Evolutionary conservation across 2,113 vertebrate genomes (phyloP).

Genomic region (Muscicapa adusta): DNA sequence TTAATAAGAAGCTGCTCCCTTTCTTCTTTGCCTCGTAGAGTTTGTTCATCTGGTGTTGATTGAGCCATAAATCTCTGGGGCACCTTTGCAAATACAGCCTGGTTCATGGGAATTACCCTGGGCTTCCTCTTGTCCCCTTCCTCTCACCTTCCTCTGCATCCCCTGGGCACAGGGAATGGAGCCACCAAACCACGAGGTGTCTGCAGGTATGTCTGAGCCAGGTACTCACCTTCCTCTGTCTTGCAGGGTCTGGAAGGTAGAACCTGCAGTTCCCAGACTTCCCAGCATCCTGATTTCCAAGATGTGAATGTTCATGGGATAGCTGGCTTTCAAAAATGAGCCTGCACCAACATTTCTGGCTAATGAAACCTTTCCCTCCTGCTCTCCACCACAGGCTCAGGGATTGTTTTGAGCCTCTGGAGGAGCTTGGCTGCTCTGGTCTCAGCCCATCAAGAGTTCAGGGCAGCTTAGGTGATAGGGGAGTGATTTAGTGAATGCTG

Average conservation of each 20-base stretch:
- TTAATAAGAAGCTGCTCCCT: conserved; percentile 37
- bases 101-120: not conserved
- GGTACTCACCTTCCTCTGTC: fast-evolving
- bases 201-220: not conserved
- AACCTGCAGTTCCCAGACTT: not conserved
- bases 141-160: not conserved
- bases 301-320: not conserved
- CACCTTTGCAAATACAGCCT: conserved; percentile 4
- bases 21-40: conserved; percentile 21
- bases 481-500: not conserved
- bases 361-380: not conserved
- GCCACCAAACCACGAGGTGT: fast-evolving
- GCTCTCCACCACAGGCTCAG: not conserved
- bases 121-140: not conserved
- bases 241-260: not conserved
- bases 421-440: not conserved
- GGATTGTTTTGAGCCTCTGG: not conserved
- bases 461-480: not conserved
- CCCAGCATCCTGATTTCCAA: fast-evolving
- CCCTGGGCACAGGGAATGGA: not conserved
- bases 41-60: not conserved
- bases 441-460: not conserved
- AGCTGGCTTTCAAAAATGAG: not conserved
- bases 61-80: conserved; percentile 5
- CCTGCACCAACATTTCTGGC: not conserved